phyloP scores from a whole-genome alignment of 2,888 invertebrate species.

The Brachyopa scutellaris region DNA sequence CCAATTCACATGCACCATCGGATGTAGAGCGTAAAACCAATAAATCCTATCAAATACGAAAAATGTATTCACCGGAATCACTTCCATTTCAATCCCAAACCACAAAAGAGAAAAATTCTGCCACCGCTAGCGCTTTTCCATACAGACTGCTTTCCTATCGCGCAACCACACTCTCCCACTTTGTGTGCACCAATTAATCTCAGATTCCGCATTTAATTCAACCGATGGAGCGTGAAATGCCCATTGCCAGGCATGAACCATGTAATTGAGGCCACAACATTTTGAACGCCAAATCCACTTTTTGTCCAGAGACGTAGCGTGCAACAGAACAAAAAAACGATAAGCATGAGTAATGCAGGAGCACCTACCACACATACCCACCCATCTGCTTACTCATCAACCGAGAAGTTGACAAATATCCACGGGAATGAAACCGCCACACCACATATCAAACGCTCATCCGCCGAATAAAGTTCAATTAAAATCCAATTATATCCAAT shows the following conservation, averaged over 20 bases:
- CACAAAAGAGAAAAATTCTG: slow-evolving; percentile 35
- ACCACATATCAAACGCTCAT: slow-evolving; percentile 58
- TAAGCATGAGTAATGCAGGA: slow-evolving; percentile 8
- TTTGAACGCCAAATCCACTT: slow-evolving; percentile 41
- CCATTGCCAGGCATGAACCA: slow-evolving; percentile 60
- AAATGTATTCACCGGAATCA: slow-evolving; percentile 23
- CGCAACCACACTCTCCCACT: slow-evolving; percentile 18
- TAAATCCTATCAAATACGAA: too few relatives aligned
- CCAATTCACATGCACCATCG: too few relatives aligned
- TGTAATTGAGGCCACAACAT: slow-evolving; percentile 61
- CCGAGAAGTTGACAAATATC: slow-evolving; percentile 44
- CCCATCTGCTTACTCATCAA: neutral
- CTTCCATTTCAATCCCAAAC: slow-evolving; percentile 49
- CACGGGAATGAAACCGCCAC: slow-evolving; percentile 21
- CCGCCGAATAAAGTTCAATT: slow-evolving; percentile 69
- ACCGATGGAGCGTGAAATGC: slow-evolving; percentile 66
- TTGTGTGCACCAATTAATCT: slow-evolving; percentile 59
- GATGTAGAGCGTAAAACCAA: too few relatives aligned
- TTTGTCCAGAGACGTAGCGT: neutral
- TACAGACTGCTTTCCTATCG: neutral
- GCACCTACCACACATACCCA: neutral
- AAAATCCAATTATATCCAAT: slow-evolving; percentile 70
- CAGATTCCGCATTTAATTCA: slow-evolving; percentile 70
- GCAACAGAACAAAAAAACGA: neutral
- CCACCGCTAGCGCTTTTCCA: slow-evolving; percentile 1